phyloP scores from a whole-genome alignment of 2,888 invertebrate genomes.

The Stenchaetothrips biformis region DNA sequence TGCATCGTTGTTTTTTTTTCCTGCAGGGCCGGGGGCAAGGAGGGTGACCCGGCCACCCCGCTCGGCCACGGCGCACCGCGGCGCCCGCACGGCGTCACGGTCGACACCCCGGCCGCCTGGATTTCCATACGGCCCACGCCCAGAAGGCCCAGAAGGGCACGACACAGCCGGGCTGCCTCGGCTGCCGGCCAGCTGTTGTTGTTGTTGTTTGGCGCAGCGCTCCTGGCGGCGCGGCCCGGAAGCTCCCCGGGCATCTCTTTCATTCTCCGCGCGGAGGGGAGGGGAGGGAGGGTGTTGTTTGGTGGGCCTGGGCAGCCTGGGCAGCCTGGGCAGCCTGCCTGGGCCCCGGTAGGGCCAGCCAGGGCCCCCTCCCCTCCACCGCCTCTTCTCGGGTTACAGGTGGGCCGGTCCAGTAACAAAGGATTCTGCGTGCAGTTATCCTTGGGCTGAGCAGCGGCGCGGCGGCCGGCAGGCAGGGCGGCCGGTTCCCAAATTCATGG shows the following conservation, averaged over 20 bases:
- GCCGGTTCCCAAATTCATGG: constrained; percentile 12
- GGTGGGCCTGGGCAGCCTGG: constrained; percentile 27
- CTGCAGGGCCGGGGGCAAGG: no score
- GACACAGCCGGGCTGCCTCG: no score
- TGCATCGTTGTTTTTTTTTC: no score
- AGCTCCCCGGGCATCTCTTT: constrained; percentile 35
- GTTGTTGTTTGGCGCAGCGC: constrained; percentile 39
- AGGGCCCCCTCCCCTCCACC: background rate
- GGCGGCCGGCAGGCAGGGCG: background rate
- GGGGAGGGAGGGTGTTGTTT: constrained; percentile 27
- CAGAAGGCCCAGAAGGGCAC: no score
- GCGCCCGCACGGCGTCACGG: no score
- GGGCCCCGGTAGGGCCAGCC: background rate
- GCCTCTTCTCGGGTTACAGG: background rate
- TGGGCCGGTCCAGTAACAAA: constrained; percentile 9
- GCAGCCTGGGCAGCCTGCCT: background rate
- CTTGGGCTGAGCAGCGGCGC: background rate
- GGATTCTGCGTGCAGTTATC: constrained; percentile 20
- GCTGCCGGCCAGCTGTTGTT: background rate
- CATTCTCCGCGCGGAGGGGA: constrained; percentile 32
- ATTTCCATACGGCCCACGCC: no score
- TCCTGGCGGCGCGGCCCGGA: constrained; percentile 39
- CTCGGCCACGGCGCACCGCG: no score
- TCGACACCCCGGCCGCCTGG: no score
- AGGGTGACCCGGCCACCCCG: no score